Evolutionary conservation across 1,140 invertebrate genomes (phyloP), one percentile per base, ranked within the genome.

Genomic region (Popillia japonica): DNA sequence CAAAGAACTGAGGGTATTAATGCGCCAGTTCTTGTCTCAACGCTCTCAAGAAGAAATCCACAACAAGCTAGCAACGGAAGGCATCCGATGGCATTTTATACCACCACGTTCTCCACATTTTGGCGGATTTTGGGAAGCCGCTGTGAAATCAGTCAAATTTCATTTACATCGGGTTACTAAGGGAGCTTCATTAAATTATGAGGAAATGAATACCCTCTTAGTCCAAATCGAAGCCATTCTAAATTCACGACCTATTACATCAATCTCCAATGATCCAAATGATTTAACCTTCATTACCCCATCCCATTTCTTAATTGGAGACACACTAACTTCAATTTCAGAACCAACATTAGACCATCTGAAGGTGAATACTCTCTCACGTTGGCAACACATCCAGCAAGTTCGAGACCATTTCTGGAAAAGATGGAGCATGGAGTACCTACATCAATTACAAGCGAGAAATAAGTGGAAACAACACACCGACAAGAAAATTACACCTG

Each of bases 361-460:
- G 10, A 64, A 78, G 6, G 11, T n/a, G 11, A 61, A 77, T 40
- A 41, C 61, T 1, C 34, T 83, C 11, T 78, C 77, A 6, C 8
- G 79, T 10, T 84, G 77, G 79, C 81, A 84, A 77, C 55, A 76
- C 4, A 11, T 83, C n/a, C 80, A 82, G 76, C 40, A 74, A 22
- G 40, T 83, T 6, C 40, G 77, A 64, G 80, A 84, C 40, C 77
- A 82, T 9, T 83, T 84, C 64, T 86, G 83, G 84, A 77, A 78
- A 34, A 72, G 82, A 10, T 85, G 84, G 84, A 20, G 22, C 1
- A 20, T 72, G 8, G 83, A 86, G 73, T 85, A 84, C 74, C 9
- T 86, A 0, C 10, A 78, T 0, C 75, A 82, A 23, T 76, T 86
- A 0, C 79, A 81, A 44, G 22, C 44, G 6, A 68, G 81, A 72